Percentiles rank a stretch among this genome's conserved stretches.
Conservation (phyloP, 2,888 invertebrate species). For the Bruchidius siliquastri region DNA sequence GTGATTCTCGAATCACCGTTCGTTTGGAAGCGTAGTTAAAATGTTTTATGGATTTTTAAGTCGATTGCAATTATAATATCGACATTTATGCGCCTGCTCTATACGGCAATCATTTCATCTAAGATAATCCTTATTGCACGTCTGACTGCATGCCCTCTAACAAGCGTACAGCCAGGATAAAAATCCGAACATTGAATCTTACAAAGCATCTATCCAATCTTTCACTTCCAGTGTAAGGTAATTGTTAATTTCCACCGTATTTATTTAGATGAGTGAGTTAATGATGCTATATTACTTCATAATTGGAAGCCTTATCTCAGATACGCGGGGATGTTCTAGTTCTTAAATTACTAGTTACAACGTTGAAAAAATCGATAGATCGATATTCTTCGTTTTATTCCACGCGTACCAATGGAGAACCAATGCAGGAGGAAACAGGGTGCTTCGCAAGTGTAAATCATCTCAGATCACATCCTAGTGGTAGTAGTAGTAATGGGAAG, state of each 20-base stretch:
- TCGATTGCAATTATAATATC: no score
- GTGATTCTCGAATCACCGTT: no score
- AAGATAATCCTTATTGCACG: not conserved
- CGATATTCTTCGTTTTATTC: not conserved
- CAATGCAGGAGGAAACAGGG: no score
- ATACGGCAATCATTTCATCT: not conserved
- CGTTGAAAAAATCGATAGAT: not conserved
- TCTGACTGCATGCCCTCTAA: not conserved
- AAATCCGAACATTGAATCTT: not conserved
- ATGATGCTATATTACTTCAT: not conserved
- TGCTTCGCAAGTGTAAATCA: no score
- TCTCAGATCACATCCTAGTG: no score
- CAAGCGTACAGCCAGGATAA: not conserved
- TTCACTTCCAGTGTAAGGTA: not conserved
- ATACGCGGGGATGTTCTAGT: not conserved
- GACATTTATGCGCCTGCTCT: not conserved
- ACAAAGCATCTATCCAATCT: not conserved
- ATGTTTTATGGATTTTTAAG: no score
- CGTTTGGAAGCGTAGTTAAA: no score
- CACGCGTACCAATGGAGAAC: not conserved
- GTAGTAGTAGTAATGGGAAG: no score
- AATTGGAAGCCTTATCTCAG: not conserved
- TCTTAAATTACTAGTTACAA: not conserved
- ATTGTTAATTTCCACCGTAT: not conserved
- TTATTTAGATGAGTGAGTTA: not conserved